A percentile compares a stretch with the other conserved stretches of the same genome.
phyloP scores from a whole-genome alignment of 92 coral and sea anemone species.

The Heteractis magnifica region DNA sequence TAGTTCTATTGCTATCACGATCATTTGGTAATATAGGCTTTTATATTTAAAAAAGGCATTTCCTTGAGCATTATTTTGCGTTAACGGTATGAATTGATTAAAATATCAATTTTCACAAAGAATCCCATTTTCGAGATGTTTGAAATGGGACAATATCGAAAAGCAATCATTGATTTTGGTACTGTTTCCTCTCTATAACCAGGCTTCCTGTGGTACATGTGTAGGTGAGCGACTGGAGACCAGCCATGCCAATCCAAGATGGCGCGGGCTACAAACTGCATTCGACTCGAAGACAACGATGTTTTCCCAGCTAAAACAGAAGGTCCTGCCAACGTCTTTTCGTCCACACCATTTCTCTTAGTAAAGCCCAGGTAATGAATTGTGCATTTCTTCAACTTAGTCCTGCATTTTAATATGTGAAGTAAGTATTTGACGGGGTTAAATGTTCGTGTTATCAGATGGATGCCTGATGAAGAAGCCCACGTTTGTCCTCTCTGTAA shows the following conservation, averaged over 20 bases:
- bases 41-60: too few relatives aligned
- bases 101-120: too few relatives aligned
- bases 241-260: slow-evolving; percentile 49
- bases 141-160: too few relatives aligned
- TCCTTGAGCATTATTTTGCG: too few relatives aligned
- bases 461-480: slow-evolving; percentile 94
- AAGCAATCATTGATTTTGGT: too few relatives aligned
- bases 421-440: neutral
- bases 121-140: too few relatives aligned
- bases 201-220: neutral
- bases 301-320: slow-evolving; percentile 91
- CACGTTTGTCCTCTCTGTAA: slow-evolving; percentile 76
- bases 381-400: neutral
- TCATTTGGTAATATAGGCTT: too few relatives aligned
- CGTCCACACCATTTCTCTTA: slow-evolving; percentile 90
- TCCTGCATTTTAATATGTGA: neutral
- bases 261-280: slow-evolving; percentile 65
- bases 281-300: slow-evolving; percentile 89
- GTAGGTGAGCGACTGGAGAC: neutral
- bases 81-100: too few relatives aligned
- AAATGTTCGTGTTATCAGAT: slow-evolving; percentile 44
- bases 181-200: neutral
- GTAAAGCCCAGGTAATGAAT: slow-evolving; percentile 75
- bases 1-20: too few relatives aligned
- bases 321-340: slow-evolving; percentile 95